These are phyloP conservation scores for Halocaridina rubra DNA, from an alignment of 2,888 invertebrate genomes.

Conservation along the genomic window DNA sequence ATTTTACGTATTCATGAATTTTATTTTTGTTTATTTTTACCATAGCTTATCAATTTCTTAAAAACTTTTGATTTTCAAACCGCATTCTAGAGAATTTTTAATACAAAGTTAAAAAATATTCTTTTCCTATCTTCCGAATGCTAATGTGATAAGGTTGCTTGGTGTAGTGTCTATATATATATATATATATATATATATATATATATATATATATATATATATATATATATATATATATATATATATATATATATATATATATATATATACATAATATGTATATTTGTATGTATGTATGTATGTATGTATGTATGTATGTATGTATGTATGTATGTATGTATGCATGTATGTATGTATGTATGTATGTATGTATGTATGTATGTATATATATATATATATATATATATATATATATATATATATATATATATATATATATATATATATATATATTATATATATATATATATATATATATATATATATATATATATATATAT, in stretches of 20 bases:
- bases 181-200: slow-evolving; percentile 11
- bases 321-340: slow-evolving; percentile 4
- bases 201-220: slow-evolving; percentile 2
- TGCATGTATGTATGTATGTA: neutral
- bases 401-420: neutral
- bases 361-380: neutral
- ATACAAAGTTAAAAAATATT: too few relatives aligned
- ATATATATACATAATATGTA: neutral
- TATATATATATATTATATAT: neutral
- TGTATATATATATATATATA: neutral
- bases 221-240: neutral
- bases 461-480: slow-evolving; percentile 14
- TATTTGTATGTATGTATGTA: neutral
- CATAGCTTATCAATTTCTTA: too few relatives aligned
- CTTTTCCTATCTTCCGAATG: too few relatives aligned
- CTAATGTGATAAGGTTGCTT: too few relatives aligned
- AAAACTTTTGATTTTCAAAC: too few relatives aligned
- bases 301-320: slow-evolving; percentile 12
- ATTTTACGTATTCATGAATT: too few relatives aligned
- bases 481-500: slow-evolving; percentile 28
- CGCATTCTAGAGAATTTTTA: too few relatives aligned
- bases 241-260: neutral
- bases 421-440: neutral
- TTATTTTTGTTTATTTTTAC: too few relatives aligned
- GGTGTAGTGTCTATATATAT: too few relatives aligned